Evolutionary conservation across 2,797 vertebrate species (phyloP).

Genomic region (Pelochelys cantorii): DNA sequence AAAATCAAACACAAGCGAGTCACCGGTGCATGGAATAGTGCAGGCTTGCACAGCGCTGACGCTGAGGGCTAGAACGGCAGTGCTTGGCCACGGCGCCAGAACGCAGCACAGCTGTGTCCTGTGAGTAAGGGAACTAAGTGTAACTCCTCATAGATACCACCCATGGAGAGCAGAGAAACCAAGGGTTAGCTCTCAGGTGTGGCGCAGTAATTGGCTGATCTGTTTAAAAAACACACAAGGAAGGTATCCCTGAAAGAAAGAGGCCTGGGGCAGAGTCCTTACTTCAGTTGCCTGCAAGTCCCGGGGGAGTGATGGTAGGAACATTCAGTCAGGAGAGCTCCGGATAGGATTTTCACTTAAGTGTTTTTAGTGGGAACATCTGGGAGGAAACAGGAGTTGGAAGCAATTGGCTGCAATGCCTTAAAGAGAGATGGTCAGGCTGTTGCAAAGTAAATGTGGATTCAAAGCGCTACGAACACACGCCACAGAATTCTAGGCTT

Average conservation of each 20-base stretch:
- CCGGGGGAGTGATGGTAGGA: neutral
- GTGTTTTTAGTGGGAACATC: accelerated
- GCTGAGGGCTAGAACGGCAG: neutral
- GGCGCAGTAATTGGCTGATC: neutral
- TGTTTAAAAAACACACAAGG: neutral
- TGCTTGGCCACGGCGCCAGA: neutral
- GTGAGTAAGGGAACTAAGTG: neutral
- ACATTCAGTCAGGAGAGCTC: neutral
- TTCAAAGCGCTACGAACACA: neutral
- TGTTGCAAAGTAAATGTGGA: accelerated
- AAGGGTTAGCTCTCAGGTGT: neutral
- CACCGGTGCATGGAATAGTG: neutral
- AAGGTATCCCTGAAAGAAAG: neutral
- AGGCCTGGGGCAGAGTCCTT: neutral
- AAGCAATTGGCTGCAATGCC: accelerated
- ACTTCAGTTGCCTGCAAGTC: neutral
- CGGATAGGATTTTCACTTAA: accelerated
- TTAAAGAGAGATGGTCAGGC: neutral
- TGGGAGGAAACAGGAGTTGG: neutral
- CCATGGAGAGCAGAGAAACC: neutral
- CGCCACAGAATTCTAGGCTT: accelerated
- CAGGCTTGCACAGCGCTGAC: neutral
- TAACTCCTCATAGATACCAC: neutral
- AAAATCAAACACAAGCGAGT: neutral
- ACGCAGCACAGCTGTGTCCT: too few relatives aligned